phyloP scores from a whole-genome alignment of 1,140 invertebrate genomes.

The Reticulitermes speratus region DNA sequence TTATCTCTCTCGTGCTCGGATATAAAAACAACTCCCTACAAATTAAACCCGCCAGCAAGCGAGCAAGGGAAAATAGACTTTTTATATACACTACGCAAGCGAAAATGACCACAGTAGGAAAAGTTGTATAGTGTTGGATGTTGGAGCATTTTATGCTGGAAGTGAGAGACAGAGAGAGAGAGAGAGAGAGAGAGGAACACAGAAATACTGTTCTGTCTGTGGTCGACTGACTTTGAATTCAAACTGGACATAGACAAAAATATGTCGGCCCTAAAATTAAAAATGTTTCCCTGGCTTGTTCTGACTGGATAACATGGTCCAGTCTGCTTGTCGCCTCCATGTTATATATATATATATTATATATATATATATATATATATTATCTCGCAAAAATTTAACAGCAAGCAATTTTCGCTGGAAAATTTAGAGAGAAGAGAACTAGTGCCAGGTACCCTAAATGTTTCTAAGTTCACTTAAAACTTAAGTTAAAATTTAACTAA shows the following conservation, averaged over 20 bases:
- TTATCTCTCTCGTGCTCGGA: background rate
- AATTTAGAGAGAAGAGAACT: background rate
- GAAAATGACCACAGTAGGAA: slow-evolving; percentile 6
- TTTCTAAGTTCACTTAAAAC: too few relatives aligned
- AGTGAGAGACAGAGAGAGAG: background rate
- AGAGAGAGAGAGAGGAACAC: background rate
- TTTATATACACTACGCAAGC: slow-evolving; percentile 8
- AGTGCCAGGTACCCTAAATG: background rate
- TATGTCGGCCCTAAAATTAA: slow-evolving; percentile 6
- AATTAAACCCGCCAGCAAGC: slow-evolving; percentile 17
- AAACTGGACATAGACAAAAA: background rate
- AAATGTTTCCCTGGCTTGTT: background rate
- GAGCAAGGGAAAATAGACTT: background rate
- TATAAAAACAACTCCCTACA: slow-evolving; percentile 17
- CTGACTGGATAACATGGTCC: background rate
- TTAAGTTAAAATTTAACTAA: too few relatives aligned
- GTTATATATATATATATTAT: background rate
- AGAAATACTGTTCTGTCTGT: background rate
- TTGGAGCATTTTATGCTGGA: background rate
- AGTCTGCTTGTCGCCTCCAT: background rate
- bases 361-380: background rate
- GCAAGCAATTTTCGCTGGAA: background rate
- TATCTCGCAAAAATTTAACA: background rate
- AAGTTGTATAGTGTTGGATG: slow-evolving; percentile 10
- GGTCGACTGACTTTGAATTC: background rate